Percentiles rank a stretch among this genome's conserved stretches.
Evolutionary conservation across 30 jellyfish, hydroid and myxozoan species (phyloP).

Genomic region (Mastigias papua): DNA sequence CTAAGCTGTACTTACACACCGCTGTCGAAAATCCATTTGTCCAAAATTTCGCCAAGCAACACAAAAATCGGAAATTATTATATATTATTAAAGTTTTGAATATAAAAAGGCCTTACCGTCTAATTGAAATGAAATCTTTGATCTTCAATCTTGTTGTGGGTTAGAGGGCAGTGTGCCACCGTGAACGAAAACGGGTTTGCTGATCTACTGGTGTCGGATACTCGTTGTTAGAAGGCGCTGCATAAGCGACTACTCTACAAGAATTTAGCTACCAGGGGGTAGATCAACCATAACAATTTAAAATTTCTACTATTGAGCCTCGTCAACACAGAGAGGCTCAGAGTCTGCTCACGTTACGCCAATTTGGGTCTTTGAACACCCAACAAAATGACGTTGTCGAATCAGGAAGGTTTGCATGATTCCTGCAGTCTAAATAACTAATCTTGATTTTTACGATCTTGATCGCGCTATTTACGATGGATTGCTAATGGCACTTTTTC

Average conservation of each 20-base stretch:
- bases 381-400: background rate
- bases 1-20: conserved; percentile 27
- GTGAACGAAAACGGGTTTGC: conserved; percentile 61
- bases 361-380: background rate
- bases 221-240: conserved; percentile 68
- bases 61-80: background rate
- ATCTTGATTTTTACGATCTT: background rate
- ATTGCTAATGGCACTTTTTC: too few relatives aligned
- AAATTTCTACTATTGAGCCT: background rate
- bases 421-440: background rate
- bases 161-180: conserved; percentile 70
- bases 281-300: background rate
- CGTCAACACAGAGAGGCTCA: conserved; percentile 16
- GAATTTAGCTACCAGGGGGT: conserved; percentile 41
- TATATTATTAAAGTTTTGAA: conserved; percentile 10
- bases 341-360: background rate
- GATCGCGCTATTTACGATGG: too few relatives aligned
- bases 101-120: conserved; percentile 30
- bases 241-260: conserved; percentile 60
- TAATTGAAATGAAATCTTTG: conserved; percentile 42
- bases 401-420: background rate
- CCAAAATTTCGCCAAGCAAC: conserved; percentile 6
- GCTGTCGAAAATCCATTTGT: conserved; percentile 5
- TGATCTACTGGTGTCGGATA: conserved; percentile 68
- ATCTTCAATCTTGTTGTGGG: conserved; percentile 57